These are phyloP conservation scores for Drosophila nasuta DNA, from an alignment of 1,140 invertebrate species.

Conservation along the genomic window DNA sequence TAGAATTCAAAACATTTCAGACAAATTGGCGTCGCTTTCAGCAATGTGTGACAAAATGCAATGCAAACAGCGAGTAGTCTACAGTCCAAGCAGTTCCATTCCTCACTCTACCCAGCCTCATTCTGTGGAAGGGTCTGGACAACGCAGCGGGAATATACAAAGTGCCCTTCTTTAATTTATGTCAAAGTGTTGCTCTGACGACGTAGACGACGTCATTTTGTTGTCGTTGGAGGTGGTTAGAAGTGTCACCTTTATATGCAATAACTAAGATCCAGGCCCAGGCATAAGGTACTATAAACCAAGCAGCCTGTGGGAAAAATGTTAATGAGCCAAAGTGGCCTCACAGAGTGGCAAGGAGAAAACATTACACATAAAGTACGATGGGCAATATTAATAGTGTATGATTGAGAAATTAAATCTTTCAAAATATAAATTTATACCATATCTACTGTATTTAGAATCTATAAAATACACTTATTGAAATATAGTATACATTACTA, in stretches of 20 bases:
- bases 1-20: slow-evolving; percentile 83
- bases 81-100: neutral
- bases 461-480: no score
- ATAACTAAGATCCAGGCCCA: slow-evolving; percentile 68
- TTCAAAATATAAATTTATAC: no score
- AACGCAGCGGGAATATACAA: slow-evolving; percentile 46
- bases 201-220: slow-evolving; percentile 79
- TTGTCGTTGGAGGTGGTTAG: slow-evolving; percentile 13
- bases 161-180: slow-evolving; percentile 79
- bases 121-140: slow-evolving; percentile 40
- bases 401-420: no score
- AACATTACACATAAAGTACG: neutral
- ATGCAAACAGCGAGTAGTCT: slow-evolving; percentile 58
- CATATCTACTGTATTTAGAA: no score
- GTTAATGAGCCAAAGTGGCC: slow-evolving; percentile 69
- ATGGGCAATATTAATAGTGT: slow-evolving; percentile 10
- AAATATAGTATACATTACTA: no score
- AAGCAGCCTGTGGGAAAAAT: slow-evolving; percentile 65
- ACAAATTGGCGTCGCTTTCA: slow-evolving; percentile 81
- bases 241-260: slow-evolving; percentile 79
- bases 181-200: slow-evolving; percentile 75
- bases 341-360: neutral
- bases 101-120: neutral
- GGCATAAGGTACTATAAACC: slow-evolving; percentile 4
- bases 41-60: slow-evolving; percentile 81